phyloP scores from a whole-genome alignment of 2,797 vertebrate species.

The Phaenicophaeus curvirostris region DNA sequence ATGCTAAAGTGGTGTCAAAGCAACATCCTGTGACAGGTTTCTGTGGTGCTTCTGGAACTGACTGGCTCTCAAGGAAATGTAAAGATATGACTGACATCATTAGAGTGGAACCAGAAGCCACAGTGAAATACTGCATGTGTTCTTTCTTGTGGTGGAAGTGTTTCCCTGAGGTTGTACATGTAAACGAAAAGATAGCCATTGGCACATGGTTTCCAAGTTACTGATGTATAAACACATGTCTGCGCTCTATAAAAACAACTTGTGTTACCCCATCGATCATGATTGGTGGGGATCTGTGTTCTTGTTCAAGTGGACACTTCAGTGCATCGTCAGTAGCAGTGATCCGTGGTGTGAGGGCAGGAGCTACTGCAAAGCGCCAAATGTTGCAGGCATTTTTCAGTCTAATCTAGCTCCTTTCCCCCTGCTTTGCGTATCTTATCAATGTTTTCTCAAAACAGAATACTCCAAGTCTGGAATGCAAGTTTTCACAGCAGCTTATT shows the following conservation, averaged over 20 bases:
- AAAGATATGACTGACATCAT: neutral
- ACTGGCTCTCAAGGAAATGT: neutral
- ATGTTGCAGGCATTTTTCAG: neutral
- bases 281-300: neutral
- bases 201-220: constrained; percentile 22
- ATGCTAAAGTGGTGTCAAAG: neutral
- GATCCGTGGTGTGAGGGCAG: neutral
- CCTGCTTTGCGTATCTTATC: neutral
- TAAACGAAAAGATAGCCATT: neutral
- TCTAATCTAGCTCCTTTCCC: neutral
- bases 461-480: neutral
- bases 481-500: neutral
- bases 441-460: neutral
- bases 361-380: neutral
- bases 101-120: neutral
- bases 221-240: neutral
- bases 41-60: neutral
- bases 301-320: neutral
- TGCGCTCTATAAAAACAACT: neutral
- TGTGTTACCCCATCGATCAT: neutral
- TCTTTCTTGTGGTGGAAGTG: neutral
- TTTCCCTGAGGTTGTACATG: neutral
- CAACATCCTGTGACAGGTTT: constrained; percentile 37
- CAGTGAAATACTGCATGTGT: neutral
- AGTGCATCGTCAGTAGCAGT: neutral